Conservation (phyloP, 2,888 invertebrate species). For the Erebia epiphron region DNA sequence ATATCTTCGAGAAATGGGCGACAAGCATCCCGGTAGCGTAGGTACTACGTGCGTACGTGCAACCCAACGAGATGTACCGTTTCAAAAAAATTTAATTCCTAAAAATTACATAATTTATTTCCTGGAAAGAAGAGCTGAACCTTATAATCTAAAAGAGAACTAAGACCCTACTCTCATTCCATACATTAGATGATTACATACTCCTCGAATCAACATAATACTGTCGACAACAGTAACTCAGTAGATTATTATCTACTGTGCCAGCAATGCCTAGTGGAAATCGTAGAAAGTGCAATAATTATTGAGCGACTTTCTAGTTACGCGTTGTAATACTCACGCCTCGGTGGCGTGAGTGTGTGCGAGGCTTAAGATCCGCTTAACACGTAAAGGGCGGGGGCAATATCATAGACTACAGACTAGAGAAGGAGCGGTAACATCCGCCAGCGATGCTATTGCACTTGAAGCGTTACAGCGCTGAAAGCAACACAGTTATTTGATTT, state of each 20-base stretch:
- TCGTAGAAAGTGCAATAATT: background rate
- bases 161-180: too few species aligned
- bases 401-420: slow-evolving; percentile 80
- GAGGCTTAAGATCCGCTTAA: slow-evolving; percentile 62
- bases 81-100: too few species aligned
- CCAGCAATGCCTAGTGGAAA: background rate
- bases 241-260: background rate
- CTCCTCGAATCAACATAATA: too few species aligned
- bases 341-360: slow-evolving; percentile 26
- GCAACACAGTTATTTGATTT: slow-evolving; percentile 84
- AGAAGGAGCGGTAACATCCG: slow-evolving; percentile 77
- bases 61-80: background rate
- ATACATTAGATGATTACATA: too few species aligned
- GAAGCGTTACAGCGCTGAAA: slow-evolving; percentile 82
- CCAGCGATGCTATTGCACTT: slow-evolving; percentile 80
- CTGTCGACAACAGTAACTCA: background rate
- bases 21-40: slow-evolving; percentile 50
- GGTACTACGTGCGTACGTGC: slow-evolving; percentile 53
- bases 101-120: too few species aligned
- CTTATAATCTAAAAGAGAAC: too few species aligned
- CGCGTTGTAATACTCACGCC: slow-evolving; percentile 15
- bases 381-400: slow-evolving; percentile 82
- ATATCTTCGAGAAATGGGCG: slow-evolving; percentile 58
- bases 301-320: background rate
- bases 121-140: too few species aligned